Base-by-base conservation (phyloP, 2,888 invertebrate genomes). In the Zele albiditarsus region DNA sequence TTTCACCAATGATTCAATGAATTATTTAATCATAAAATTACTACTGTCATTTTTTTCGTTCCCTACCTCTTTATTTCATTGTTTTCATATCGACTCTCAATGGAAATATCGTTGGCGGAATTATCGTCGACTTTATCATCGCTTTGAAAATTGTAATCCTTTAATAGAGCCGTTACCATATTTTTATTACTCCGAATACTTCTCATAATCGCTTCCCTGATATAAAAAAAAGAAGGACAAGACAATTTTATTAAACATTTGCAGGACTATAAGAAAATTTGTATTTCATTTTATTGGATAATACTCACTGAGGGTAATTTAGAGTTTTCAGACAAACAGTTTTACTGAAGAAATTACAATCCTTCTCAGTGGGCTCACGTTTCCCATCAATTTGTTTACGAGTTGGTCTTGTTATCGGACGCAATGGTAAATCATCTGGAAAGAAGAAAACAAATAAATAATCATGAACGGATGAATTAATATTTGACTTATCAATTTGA, bases 231-330 rank as follows among this genome's bases (percentile, higher is more conserved):
- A 71, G 67, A 16, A 14, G n/a, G 23, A 25, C 12, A 23, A 65
- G 65, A 73, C 70, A 25, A 58, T 25, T 42, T 38, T 25, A 46
- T 62, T 68, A 66, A 25, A 42, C 10, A 60, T 27, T 33, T 42
- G 27, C 28, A 49, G 8, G 5, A 6, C 49, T 49, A 20, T 20
- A n/a, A 20, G 16, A 20, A 28, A 57, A 31, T n/a, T 53, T 68
- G 27, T 68, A n/a, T n/a, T 20, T 68, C 12, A 14, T 38, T 49
- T 28, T 23, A 10, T 6, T 20, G 1, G 42, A 68, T 42, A 33
- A 73, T 74, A 91, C 94, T 92, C 90, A 95, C 95, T 93, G 92
- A 33, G 96, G 96, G 89, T 96, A 96, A 85, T 95, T 94, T 12
- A 92, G 91, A 27, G 93, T 92, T 78, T 93, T 93, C 70, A 95